Evolutionary conservation across 2,113 vertebrate species (phyloP).

Genomic region (Montifringilla adamsi): DNA sequence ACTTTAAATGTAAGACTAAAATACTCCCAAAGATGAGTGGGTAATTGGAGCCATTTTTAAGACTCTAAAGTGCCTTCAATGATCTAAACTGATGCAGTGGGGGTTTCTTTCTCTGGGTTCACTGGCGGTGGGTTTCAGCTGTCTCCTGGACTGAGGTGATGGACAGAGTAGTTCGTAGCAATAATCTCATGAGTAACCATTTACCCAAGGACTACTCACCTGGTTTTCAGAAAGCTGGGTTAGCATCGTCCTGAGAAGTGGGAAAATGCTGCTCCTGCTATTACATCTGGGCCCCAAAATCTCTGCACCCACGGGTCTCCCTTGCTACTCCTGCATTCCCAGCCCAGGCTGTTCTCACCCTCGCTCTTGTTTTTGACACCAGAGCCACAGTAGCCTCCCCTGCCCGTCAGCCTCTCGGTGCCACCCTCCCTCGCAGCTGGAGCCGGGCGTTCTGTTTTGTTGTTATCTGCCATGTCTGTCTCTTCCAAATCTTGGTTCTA

Average conservation of each 20-base stretch:
- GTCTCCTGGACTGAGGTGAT: background rate
- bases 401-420: background rate
- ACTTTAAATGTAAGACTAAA: background rate
- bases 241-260: background rate
- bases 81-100: background rate
- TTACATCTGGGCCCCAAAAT: background rate
- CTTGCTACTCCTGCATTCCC: background rate
- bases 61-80: slow-evolving; percentile 53
- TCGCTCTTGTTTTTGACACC: background rate
- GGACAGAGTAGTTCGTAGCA: slow-evolving; percentile 4
- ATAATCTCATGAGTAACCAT: slow-evolving; percentile 12
- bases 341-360: background rate
- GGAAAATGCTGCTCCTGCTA: background rate
- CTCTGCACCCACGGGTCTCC: background rate
- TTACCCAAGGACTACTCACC: background rate
- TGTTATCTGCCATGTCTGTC: slow-evolving; percentile 47
- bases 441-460: background rate
- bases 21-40: background rate
- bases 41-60: slow-evolving; percentile 52
- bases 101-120: background rate
- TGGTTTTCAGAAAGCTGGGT: background rate
- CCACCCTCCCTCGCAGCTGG: background rate
- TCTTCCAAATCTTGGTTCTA: slow-evolving; percentile 25
- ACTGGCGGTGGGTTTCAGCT: background rate
- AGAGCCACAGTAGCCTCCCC: background rate